These are phyloP conservation scores for Platyura marginata DNA, from an alignment of 1,140 invertebrate species.

Conservation along the genomic window DNA sequence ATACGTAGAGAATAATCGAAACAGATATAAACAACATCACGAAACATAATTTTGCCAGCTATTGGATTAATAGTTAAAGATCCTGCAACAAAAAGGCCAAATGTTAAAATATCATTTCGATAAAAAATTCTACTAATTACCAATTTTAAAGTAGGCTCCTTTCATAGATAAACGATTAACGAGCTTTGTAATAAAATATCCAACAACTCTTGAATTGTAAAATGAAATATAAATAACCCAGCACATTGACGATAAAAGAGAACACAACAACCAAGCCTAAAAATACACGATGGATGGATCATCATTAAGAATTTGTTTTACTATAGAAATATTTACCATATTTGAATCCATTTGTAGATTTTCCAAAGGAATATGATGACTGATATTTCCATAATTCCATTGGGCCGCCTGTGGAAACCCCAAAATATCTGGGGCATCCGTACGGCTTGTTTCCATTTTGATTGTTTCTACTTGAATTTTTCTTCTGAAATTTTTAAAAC, in stretches of 20 bases:
- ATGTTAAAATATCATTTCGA: constrained; percentile 1
- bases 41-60: constrained; percentile 97
- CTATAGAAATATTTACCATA: constrained; percentile 36
- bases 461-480: too few species aligned
- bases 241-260: constrained; percentile 45
- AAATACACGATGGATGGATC: constrained; percentile 4
- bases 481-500: too few species aligned
- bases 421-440: constrained; percentile 17
- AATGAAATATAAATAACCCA: constrained; percentile 92
- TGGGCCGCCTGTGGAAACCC: constrained; percentile 29
- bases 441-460: neutral
- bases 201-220: constrained; percentile 85
- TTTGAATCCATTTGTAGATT: constrained; percentile 67
- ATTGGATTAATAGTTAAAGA: constrained; percentile 87
- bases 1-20: constrained; percentile 85
- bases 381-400: constrained; percentile 24
- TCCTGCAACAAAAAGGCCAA: constrained; percentile 33
- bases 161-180: constrained; percentile 74
- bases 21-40: constrained; percentile 86
- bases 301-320: constrained; percentile 2
- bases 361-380: constrained; percentile 34
- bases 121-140: constrained; percentile 32
- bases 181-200: constrained; percentile 74
- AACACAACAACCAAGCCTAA: constrained; percentile 43
- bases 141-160: constrained; percentile 77